phyloP scores from a whole-genome alignment of 2,797 vertebrate genomes.

The Leptodactylus fallax region DNA sequence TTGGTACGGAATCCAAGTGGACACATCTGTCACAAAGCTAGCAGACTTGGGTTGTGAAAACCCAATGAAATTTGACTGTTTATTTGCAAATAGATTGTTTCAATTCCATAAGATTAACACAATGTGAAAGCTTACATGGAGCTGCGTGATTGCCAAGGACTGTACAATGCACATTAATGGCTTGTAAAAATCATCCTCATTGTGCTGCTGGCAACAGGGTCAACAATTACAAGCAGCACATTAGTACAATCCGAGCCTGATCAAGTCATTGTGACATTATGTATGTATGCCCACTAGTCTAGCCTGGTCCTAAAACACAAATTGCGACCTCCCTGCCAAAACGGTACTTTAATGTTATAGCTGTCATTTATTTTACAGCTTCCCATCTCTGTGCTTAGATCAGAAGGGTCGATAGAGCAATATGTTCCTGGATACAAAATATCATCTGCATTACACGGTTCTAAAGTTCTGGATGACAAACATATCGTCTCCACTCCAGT shows the following conservation, averaged over 20 bases:
- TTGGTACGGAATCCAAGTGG: constrained; percentile 23
- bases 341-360: constrained; percentile 58
- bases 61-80: constrained; percentile 40
- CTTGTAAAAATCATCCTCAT: constrained; percentile 58
- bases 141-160: constrained; percentile 27
- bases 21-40: constrained; percentile 37
- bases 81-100: constrained; percentile 50
- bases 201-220: constrained; percentile 57
- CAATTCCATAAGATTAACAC: constrained; percentile 30
- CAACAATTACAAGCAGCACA: constrained; percentile 52
- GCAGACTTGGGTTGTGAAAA: constrained; percentile 11
- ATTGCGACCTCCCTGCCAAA: constrained; percentile 59
- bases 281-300: constrained; percentile 46
- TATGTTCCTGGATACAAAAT: constrained; percentile 51
- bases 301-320: constrained; percentile 42
- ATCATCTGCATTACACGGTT: constrained; percentile 28
- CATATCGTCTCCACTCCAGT: background rate
- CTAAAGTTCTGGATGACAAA: constrained; percentile 5
- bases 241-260: constrained; percentile 37
- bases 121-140: constrained; percentile 27
- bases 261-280: constrained; percentile 54
- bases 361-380: constrained; percentile 58
- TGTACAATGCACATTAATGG: constrained; percentile 45
- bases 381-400: constrained; percentile 43
- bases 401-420: constrained; percentile 30